Evolutionary conservation across 2,888 invertebrate species (phyloP).

Genomic region (Endotricha flammealis): DNA sequence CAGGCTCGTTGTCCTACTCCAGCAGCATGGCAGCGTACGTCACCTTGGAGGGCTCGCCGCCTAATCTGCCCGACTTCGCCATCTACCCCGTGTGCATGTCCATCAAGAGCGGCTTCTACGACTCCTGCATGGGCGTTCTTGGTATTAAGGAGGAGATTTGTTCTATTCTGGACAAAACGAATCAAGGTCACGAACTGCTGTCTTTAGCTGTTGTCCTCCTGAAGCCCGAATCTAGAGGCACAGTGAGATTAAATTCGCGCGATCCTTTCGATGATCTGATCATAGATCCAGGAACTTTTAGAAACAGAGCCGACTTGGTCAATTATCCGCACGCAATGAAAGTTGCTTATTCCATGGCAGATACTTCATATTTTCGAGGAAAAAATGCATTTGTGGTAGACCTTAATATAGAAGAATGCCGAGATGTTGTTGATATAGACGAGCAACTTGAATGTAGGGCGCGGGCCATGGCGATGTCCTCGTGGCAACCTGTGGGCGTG

Average conservation of each 20-base stretch:
- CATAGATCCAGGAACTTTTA: conserved; percentile 54
- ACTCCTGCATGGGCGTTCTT: conserved; percentile 33
- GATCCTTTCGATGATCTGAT: conserved; percentile 41
- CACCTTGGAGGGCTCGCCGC: conserved; percentile 25
- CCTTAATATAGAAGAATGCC: conserved; percentile 37
- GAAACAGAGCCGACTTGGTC: conserved; percentile 36
- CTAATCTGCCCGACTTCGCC: conserved; percentile 48
- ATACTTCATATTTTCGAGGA: conserved; percentile 42
- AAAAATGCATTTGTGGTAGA: conserved; percentile 42
- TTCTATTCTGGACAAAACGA: conserved; percentile 30
- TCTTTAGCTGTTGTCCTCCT: conserved; percentile 47
- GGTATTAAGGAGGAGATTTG: conserved; percentile 44
- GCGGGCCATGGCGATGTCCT: neutral
- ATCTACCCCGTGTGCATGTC: conserved; percentile 53
- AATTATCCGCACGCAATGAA: conserved; percentile 42
- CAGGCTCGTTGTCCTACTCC: conserved; percentile 38
- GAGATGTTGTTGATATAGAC: too few species aligned
- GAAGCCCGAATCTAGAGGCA: conserved; percentile 55
- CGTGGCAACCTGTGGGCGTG: neutral
- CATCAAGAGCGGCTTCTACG: conserved; percentile 26
- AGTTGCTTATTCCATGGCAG: conserved; percentile 34
- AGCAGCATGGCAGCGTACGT: conserved; percentile 50
- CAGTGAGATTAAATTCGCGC: conserved; percentile 36
- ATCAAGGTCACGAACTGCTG: conserved; percentile 41
- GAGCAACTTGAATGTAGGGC: conserved; percentile 62